Evolutionary conservation across 1,140 invertebrate species (phyloP).

Genomic region (Melitaea cinxia): DNA sequence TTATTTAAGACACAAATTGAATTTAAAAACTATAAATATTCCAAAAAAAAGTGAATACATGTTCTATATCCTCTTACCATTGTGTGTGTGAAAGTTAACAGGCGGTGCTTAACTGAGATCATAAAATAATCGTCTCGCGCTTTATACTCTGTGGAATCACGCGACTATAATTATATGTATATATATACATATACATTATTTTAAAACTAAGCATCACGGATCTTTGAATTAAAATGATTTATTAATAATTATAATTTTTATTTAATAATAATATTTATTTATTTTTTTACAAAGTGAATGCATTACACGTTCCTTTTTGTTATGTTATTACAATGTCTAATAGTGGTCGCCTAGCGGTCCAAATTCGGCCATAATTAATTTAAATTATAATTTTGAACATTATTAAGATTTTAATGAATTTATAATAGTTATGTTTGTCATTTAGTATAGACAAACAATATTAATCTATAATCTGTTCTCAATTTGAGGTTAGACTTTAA

Average conservation of each 20-base stretch:
- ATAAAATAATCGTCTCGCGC: conserved; percentile 51
- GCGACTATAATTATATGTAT: conserved; percentile 49
- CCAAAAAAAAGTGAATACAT: not conserved
- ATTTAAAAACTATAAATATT: not conserved
- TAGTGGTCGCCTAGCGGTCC: too few species aligned
- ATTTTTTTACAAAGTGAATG: conserved; percentile 68
- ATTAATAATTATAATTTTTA: too few species aligned
- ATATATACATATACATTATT: conserved; percentile 75
- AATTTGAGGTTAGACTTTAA: too few species aligned
- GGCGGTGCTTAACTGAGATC: conserved; percentile 68
- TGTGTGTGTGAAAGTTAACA: conserved; percentile 69
- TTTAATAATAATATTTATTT: too few species aligned
- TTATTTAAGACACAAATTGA: too few species aligned
- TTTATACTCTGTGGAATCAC: conserved; percentile 64
- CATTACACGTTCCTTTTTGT: conserved; percentile 17
- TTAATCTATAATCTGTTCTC: too few species aligned
- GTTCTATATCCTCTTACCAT: conserved; percentile 59
- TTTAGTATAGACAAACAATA: too few species aligned
- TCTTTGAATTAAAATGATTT: too few species aligned
- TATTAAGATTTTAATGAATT: too few species aligned
- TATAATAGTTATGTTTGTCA: too few species aligned
- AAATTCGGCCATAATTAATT: too few species aligned
- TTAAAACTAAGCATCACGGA: conserved; percentile 67
- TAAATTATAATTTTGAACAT: too few species aligned
- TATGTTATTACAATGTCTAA: conserved; percentile 2